phyloP scores from a whole-genome alignment of 2,113 vertebrate species.

The Hippocampus zosterae region DNA sequence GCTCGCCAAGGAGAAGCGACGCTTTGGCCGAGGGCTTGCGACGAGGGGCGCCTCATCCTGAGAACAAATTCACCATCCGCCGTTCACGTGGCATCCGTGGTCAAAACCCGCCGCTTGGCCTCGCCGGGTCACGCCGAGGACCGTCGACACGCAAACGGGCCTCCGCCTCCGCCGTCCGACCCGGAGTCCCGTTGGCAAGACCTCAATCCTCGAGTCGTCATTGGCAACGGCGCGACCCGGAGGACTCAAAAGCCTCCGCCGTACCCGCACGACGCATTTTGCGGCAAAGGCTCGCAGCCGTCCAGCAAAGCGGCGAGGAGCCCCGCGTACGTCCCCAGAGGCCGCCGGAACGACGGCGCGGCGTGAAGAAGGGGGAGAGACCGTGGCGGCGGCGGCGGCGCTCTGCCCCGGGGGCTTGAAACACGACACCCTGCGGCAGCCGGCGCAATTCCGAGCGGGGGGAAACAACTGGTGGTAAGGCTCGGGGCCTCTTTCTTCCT shows the following conservation, averaged over 20 bases:
- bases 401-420: conserved; percentile 54
- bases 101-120: conserved; percentile 60
- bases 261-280: conserved; percentile 67
- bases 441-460: conserved; percentile 51
- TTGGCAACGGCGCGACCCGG: conserved; percentile 37
- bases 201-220: conserved; percentile 43
- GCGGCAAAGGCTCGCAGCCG: conserved; percentile 42
- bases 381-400: conserved; percentile 25
- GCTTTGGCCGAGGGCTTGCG: not conserved
- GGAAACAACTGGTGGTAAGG: conserved; percentile 56
- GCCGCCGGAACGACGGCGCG: conserved; percentile 62
- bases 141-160: conserved; percentile 49
- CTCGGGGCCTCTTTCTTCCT: conserved; percentile 5
- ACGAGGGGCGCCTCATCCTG: conserved; percentile 50
- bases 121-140: conserved; percentile 34
- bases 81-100: conserved; percentile 56
- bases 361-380: conserved; percentile 56
- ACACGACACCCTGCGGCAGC: conserved; percentile 58
- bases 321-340: conserved; percentile 49
- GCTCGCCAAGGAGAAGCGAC: conserved; percentile 20
- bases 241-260: conserved; percentile 68
- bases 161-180: conserved; percentile 43
- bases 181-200: conserved; percentile 34
- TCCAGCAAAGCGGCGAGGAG: conserved; percentile 43
- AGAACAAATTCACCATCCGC: conserved; percentile 61